These are phyloP conservation scores for Cavia porcellus DNA, from an alignment of 2,113 vertebrate species.

Conservation along the genomic window DNA sequence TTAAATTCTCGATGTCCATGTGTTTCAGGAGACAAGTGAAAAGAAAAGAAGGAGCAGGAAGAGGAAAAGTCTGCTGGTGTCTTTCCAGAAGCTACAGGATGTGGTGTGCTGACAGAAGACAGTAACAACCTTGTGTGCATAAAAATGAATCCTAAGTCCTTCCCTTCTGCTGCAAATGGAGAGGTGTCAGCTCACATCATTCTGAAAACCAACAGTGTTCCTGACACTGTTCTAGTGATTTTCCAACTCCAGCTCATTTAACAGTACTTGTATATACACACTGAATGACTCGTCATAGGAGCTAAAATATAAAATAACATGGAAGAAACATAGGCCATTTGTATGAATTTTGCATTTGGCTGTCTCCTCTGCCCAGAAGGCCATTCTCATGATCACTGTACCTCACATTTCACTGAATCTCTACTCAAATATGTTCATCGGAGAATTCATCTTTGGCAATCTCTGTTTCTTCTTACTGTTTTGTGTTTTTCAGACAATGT, in stretches of 20 bases:
- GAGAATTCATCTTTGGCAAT: not conserved
- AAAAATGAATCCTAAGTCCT: not conserved
- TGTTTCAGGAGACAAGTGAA: not conserved
- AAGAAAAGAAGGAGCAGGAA: fast-evolving
- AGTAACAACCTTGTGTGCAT: not conserved
- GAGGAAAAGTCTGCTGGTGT: not conserved
- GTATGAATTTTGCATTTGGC: not conserved
- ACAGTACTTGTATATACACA: not conserved
- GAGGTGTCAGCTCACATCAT: not conserved
- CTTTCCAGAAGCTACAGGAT: not conserved
- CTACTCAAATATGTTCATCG: not conserved
- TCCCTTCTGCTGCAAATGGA: not conserved
- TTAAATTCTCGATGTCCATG: not conserved
- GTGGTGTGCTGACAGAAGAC: too few species aligned
- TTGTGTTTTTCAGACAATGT: not conserved
- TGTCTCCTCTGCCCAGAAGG: not conserved
- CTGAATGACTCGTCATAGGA: not conserved
- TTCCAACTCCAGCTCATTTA: not conserved
- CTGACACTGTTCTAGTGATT: not conserved
- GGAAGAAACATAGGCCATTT: not conserved
- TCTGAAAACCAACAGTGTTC: not conserved
- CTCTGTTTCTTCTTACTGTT: not conserved
- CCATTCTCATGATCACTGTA: not conserved
- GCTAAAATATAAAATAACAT: not conserved
- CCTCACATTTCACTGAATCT: not conserved